Percentiles rank a stretch among this genome's conserved stretches.
Evolutionary conservation across 2,113 vertebrate species (phyloP).

Genomic region (Scatophagus argus): DNA sequence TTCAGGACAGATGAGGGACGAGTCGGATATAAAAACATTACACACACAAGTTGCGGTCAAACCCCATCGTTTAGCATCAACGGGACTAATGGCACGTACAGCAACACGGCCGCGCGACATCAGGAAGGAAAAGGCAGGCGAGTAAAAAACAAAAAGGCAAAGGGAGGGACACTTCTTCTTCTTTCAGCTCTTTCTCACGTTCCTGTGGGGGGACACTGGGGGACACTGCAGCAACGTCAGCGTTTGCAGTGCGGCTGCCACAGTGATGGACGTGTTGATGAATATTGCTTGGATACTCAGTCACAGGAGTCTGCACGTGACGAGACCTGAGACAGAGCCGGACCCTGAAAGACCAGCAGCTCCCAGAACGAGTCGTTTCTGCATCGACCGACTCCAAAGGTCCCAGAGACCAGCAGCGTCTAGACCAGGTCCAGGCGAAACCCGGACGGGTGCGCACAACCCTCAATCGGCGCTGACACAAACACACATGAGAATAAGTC

Average conservation of each 20-base stretch:
- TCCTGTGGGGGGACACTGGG: constrained; percentile 7
- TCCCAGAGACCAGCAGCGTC: too few relatives aligned
- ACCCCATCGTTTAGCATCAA: too few relatives aligned
- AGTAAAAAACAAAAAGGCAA: constrained; percentile 18
- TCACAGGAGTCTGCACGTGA: too few relatives aligned
- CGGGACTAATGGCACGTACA: constrained; percentile 21
- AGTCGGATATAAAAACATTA: constrained; percentile 35
- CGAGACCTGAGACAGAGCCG: too few relatives aligned
- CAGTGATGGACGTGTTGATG: not conserved
- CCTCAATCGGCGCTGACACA: not conserved
- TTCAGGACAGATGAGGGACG: not conserved
- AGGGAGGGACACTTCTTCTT: not conserved
- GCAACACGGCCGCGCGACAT: not conserved
- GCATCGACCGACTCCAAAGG: too few relatives aligned
- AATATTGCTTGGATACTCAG: constrained; percentile 66
- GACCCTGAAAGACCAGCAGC: too few relatives aligned
- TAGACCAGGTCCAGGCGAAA: too few relatives aligned
- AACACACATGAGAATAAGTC: not conserved
- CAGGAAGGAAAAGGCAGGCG: constrained; percentile 12
- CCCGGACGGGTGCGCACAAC: not conserved
- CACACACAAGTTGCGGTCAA: constrained; percentile 4
- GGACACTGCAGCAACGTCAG: constrained; percentile 13
- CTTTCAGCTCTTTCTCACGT: not conserved
- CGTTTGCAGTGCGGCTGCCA: not conserved
- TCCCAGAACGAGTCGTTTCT: too few relatives aligned